Conservation (phyloP, 2,888 invertebrate genomes). For the Harmothoe impar region DNA sequence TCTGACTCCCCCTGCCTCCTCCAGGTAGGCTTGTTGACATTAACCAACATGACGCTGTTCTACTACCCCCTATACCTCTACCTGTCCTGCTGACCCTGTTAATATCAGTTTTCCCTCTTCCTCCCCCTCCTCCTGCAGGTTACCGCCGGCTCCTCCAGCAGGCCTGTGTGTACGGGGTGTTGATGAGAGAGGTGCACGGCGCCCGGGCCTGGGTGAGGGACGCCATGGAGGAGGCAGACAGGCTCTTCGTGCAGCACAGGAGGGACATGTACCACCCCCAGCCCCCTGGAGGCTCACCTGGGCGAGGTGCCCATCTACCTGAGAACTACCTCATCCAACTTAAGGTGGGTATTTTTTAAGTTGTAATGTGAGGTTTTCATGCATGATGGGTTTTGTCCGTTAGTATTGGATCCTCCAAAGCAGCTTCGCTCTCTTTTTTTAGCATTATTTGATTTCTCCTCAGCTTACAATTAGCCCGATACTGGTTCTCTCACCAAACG, state of each 20-base stretch:
- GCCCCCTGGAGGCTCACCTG: background rate
- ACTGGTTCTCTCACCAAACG: too few relatives aligned
- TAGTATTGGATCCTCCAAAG: too few relatives aligned
- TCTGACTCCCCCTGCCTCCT: background rate
- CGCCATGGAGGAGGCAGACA: background rate
- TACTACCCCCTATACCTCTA: background rate
- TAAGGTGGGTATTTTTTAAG: background rate
- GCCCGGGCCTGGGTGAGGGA: background rate
- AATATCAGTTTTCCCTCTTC: background rate
- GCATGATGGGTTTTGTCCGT: too few relatives aligned
- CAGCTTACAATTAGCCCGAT: too few relatives aligned
- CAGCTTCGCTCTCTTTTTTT: too few relatives aligned
- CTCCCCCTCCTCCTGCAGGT: background rate
- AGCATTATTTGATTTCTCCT: too few relatives aligned
- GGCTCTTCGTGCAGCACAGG: background rate
- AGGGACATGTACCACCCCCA: background rate
- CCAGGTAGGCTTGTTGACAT: conserved; percentile 2
- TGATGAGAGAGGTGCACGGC: conserved; percentile 1
- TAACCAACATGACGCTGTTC: background rate
- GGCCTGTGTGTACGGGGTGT: conserved; percentile 34
- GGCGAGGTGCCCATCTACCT: background rate
- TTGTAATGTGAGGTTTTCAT: too few relatives aligned
- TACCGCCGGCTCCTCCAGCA: conserved; percentile 7
- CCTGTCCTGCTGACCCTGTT: background rate
- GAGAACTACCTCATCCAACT: background rate